Percentiles rank a stretch among this genome's conserved stretches.
phyloP scores from a whole-genome alignment of 2,113 vertebrate genomes.

The Erythrocercus mccallii region DNA sequence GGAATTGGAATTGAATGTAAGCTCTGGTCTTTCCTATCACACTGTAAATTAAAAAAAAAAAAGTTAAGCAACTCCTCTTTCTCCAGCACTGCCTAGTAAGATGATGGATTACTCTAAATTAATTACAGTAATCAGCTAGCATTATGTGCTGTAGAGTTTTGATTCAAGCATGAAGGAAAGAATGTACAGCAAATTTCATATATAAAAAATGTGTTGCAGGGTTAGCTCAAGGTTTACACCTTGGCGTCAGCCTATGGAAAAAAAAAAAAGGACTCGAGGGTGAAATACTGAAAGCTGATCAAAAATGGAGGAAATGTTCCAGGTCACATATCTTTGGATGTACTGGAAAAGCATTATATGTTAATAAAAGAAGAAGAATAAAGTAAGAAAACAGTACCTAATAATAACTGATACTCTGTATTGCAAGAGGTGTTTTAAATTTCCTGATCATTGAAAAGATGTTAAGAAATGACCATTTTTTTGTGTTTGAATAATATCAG shows the following conservation, averaged over 20 bases:
- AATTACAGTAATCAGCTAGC: conserved; percentile 30
- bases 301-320: conserved; percentile 45
- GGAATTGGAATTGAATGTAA: neutral
- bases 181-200: neutral
- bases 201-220: neutral
- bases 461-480: conserved; percentile 32
- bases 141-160: neutral
- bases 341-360: conserved; percentile 42
- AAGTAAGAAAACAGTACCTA: conserved; percentile 63
- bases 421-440: conserved; percentile 62
- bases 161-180: conserved; percentile 22
- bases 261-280: neutral
- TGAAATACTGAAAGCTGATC: conserved; percentile 53
- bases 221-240: conserved; percentile 42
- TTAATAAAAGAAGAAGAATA: conserved; percentile 63
- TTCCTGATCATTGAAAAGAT: conserved; percentile 60
- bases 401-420: conserved; percentile 30
- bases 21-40: conserved; percentile 19
- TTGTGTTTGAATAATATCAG: conserved; percentile 40
- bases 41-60: conserved; percentile 10
- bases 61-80: conserved; percentile 9
- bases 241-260: neutral
- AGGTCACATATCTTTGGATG: conserved; percentile 29
- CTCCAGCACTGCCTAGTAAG: neutral
- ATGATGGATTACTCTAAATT: conserved; percentile 29